Conservation (phyloP, 2,888 invertebrate genomes). For the Lepidochrysops patricia region DNA sequence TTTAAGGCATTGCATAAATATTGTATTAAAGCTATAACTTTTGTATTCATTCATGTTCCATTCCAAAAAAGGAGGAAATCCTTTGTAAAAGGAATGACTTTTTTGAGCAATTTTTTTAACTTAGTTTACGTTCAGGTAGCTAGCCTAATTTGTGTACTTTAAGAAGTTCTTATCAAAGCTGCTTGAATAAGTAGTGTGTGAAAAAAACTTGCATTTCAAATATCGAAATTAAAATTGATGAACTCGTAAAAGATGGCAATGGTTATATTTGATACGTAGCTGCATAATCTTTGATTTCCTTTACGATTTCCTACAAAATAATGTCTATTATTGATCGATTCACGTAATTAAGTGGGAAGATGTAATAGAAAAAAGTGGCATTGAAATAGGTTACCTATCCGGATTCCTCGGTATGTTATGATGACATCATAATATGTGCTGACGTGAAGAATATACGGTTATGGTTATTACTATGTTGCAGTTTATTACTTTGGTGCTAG, state of each 20-base stretch:
- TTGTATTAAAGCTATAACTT: too few species aligned
- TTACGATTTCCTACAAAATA: slow-evolving; percentile 2
- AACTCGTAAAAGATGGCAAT: neutral
- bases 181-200: too few species aligned
- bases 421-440: slow-evolving; percentile 53
- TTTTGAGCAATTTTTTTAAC: too few species aligned
- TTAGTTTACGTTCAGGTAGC: too few species aligned
- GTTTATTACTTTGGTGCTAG: neutral
- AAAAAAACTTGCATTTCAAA: neutral
- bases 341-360: slow-evolving; percentile 35
- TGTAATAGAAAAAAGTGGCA: slow-evolving; percentile 61
- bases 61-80: too few species aligned
- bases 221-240: neutral
- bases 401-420: slow-evolving; percentile 49
- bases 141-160: too few species aligned
- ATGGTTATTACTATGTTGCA: slow-evolving; percentile 26
- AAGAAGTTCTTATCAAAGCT: too few species aligned
- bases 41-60: too few species aligned
- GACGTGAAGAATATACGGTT: slow-evolving; percentile 51
- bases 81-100: too few species aligned
- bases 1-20: neutral
- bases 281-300: neutral
- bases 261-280: neutral
- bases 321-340: slow-evolving; percentile 10
- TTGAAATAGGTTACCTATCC: slow-evolving; percentile 58